phyloP scores from a whole-genome alignment of 2,797 vertebrate species.

The Ptychobarbus kaznakovi region DNA sequence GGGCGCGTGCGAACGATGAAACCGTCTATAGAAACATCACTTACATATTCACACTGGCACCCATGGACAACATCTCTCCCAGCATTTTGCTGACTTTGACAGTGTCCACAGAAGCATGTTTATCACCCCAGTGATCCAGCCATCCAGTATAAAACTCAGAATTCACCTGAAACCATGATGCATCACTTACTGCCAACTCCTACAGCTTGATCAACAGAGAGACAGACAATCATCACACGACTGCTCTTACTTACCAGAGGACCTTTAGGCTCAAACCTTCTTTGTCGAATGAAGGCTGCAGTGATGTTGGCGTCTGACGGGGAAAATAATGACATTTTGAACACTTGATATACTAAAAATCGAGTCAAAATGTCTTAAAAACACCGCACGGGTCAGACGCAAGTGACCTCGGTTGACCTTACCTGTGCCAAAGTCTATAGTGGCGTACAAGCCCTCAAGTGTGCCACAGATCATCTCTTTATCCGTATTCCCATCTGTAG shows the following conservation, averaged over 20 bases:
- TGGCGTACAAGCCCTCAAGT: conserved; percentile 88
- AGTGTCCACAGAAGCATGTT: conserved; percentile 78
- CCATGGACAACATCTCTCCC: conserved; percentile 84
- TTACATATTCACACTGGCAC: conserved; percentile 95
- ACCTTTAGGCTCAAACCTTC: conserved; percentile 84
- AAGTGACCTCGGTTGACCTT: background rate
- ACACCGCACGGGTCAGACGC: background rate
- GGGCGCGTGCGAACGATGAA: too few species aligned
- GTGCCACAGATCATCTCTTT: conserved; percentile 88
- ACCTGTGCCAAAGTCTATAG: conserved; percentile 96
- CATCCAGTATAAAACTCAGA: conserved; percentile 98
- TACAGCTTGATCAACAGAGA: background rate
- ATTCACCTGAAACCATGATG: conserved; percentile 84
- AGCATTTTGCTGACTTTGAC: conserved; percentile 80
- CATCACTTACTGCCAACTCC: background rate
- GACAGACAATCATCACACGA: background rate
- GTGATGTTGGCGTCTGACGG: conserved; percentile 83
- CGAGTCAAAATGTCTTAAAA: background rate
- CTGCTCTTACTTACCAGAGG: conserved; percentile 83
- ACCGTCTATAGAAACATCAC: conserved; percentile 62
- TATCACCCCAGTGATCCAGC: conserved; percentile 96
- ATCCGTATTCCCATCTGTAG: conserved; percentile 83
- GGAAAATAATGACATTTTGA: background rate
- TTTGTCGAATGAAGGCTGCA: conserved; percentile 84
- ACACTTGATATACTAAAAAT: background rate